Conservation (phyloP, 2,797 vertebrate genomes). For the Pseudochirops corinnae region DNA sequence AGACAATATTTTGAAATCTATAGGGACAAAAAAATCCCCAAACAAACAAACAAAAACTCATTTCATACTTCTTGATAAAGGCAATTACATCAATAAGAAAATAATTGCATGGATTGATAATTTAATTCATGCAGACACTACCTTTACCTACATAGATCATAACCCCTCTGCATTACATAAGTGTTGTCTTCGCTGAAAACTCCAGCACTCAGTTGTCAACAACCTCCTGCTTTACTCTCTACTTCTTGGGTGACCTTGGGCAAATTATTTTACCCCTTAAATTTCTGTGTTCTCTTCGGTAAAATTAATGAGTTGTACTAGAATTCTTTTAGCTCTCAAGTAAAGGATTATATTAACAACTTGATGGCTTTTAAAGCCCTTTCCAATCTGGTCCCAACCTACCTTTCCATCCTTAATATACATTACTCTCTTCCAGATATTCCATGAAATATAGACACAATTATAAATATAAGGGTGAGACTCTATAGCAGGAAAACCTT, state of each 20-base stretch:
- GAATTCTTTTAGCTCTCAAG: not conserved
- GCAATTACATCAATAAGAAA: not conserved
- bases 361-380: not conserved
- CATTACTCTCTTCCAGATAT: not conserved
- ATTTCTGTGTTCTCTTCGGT: not conserved
- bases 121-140: not conserved
- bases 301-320: not conserved
- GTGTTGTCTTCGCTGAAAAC: not conserved
- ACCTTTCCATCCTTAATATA: conserved; percentile 11
- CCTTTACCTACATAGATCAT: not conserved
- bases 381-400: not conserved
- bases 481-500: not conserved
- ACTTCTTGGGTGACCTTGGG: not conserved
- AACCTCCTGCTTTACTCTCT: not conserved
- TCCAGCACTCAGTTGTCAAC: not conserved
- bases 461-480: conserved; percentile 13
- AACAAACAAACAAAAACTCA: not conserved
- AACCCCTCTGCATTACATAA: not conserved
- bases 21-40: not conserved
- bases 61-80: not conserved
- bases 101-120: not conserved
- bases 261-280: conserved; percentile 16
- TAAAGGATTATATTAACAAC: not conserved
- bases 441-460: conserved; percentile 2
- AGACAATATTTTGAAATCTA: not conserved